These are phyloP conservation scores for Cetoscarus ocellatus DNA, from an alignment of 2,797 vertebrate genomes.

Conservation along the genomic window DNA sequence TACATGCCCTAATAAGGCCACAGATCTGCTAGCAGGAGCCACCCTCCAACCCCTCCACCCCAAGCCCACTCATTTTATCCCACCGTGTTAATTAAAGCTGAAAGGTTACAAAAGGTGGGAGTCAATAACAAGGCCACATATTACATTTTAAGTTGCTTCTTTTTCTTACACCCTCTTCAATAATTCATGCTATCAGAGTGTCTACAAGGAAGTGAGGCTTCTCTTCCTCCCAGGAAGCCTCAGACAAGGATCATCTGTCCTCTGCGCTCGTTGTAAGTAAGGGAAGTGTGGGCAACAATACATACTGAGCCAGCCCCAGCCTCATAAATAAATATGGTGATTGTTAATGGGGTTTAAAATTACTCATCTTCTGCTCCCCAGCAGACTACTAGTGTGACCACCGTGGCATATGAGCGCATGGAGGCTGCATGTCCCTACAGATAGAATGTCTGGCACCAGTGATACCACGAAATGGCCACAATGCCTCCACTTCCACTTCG, in stretches of 20 bases:
- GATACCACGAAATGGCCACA: conserved; percentile 73
- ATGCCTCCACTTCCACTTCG: conserved; percentile 64
- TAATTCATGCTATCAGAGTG: conserved; percentile 81
- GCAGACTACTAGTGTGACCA: conserved; percentile 78
- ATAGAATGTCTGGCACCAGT: conserved; percentile 81
- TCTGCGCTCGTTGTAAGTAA: conserved; percentile 76
- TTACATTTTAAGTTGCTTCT: conserved; percentile 82
- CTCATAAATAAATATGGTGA: conserved; percentile 89
- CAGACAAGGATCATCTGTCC: conserved; percentile 81
- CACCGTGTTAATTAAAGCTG: conserved; percentile 85
- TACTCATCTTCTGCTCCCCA: conserved; percentile 80
- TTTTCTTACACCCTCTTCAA: conserved; percentile 81
- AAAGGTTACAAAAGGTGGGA: conserved; percentile 87
- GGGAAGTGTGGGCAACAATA: conserved; percentile 81
- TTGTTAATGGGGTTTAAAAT: conserved; percentile 90
- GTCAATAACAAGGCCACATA: conserved; percentile 85
- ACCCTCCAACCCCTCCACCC: conserved; percentile 6
- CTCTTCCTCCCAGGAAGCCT: conserved; percentile 75
- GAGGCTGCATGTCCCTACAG: conserved; percentile 73
- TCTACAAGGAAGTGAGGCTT: conserved; percentile 78
- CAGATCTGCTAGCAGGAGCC: conserved; percentile 43
- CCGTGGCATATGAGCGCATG: conserved; percentile 73
- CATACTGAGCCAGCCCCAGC: conserved; percentile 73
- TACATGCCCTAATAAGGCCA: conserved; percentile 4
- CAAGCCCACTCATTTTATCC: conserved; percentile 38